These are phyloP conservation scores for Oxygymnocypris stewartii DNA, from an alignment of 2,113 vertebrate species.

Conservation along the genomic window DNA sequence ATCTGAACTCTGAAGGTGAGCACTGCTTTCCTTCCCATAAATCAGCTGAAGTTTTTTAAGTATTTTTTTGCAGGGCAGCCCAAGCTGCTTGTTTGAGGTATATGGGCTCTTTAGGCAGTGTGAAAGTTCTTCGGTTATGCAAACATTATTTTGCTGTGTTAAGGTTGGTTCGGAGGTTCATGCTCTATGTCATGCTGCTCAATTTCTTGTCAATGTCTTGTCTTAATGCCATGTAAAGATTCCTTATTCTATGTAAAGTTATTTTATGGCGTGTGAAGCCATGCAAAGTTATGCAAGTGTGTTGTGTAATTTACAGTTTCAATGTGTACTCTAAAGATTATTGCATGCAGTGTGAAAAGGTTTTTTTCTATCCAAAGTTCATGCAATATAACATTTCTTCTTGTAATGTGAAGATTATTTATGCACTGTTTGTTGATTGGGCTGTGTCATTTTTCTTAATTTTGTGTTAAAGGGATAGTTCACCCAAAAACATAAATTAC, in stretches of 20 bases:
- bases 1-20: slow-evolving; percentile 33
- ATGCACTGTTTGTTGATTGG: neutral
- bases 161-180: neutral
- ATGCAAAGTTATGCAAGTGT: neutral
- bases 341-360: too few species aligned
- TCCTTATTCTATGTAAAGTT: neutral
- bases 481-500: too few species aligned
- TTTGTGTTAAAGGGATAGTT: too few species aligned
- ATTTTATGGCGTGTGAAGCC: neutral
- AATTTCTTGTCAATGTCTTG: neutral
- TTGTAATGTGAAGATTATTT: too few species aligned
- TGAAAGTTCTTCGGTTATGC: neutral
- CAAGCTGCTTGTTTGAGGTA: neutral
- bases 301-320: neutral
- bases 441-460: too few species aligned
- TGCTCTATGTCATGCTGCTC: neutral
- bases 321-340: neutral
- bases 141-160: neutral
- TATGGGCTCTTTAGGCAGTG: neutral
- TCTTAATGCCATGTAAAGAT: neutral
- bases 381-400: too few species aligned
- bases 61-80: neutral
- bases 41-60: slow-evolving; percentile 9
- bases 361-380: too few species aligned
- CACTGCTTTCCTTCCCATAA: slow-evolving; percentile 3